Evolutionary conservation across 2,113 vertebrate species (phyloP).

Genomic region (Limanda limanda): DNA sequence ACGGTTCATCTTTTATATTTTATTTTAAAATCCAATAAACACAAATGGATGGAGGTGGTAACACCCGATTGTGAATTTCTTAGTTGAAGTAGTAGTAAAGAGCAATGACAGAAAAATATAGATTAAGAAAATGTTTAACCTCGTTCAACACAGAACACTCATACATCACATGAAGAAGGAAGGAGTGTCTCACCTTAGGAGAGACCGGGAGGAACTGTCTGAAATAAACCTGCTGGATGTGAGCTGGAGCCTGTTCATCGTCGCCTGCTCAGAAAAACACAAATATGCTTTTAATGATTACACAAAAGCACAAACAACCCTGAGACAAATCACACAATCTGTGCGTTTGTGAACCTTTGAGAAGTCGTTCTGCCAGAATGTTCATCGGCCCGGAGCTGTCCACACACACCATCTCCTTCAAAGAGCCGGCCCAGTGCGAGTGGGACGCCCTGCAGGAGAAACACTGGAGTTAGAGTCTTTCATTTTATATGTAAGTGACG

Average conservation of each 20-base stretch:
- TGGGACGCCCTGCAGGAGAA: conserved; percentile 85
- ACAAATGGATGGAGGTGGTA: too few species aligned
- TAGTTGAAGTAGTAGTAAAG: too few species aligned
- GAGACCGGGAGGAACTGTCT: conserved; percentile 91
- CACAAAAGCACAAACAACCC: not conserved
- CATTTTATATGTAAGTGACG: not conserved
- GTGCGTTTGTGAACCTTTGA: conserved; percentile 72
- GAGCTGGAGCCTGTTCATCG: conserved; percentile 72
- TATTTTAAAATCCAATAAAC: not conserved
- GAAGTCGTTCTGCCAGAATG: conserved; percentile 84
- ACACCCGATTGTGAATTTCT: too few species aligned
- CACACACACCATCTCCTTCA: conserved; percentile 89
- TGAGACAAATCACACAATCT: not conserved
- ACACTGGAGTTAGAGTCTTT: not conserved
- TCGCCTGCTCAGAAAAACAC: conserved; percentile 76
- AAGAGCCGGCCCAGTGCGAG: conserved; percentile 82
- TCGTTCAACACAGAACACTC: too few species aligned
- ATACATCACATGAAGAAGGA: too few species aligned
- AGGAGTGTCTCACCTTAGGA: conserved; percentile 82
- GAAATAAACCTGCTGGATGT: conserved; percentile 87
- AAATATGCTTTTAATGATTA: not conserved
- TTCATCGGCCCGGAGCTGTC: conserved; percentile 88
- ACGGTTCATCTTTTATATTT: not conserved
- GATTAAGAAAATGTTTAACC: too few species aligned
- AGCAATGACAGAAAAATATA: too few species aligned